Evolutionary conservation across 92 coral and sea anemone species (phyloP).

Genomic region (Epizoanthus ramosus): DNA sequence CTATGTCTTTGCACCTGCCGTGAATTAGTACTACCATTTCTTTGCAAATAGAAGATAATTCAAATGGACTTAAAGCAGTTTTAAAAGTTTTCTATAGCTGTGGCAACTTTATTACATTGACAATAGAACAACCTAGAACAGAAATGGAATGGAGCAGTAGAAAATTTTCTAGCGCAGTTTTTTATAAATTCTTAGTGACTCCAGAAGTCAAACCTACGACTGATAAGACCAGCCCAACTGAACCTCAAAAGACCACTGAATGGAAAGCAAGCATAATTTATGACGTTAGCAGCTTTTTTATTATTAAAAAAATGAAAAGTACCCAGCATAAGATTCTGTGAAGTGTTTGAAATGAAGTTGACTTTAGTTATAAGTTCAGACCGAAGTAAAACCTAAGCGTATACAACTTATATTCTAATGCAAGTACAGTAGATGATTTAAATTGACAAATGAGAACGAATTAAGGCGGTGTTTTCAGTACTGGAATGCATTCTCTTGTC

Average conservation of each 20-base stretch:
- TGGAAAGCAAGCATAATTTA: not conserved
- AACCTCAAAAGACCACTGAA: not conserved
- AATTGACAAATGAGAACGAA: too few species aligned
- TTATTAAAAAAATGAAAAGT: not conserved
- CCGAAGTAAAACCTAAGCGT: too few species aligned
- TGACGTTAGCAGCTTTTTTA: not conserved
- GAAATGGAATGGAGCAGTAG: not conserved
- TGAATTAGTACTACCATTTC: not conserved
- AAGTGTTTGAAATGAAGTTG: not conserved
- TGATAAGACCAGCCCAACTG: not conserved
- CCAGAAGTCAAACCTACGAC: not conserved
- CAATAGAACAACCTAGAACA: not conserved
- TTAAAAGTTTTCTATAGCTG: not conserved
- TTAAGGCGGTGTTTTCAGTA: too few species aligned
- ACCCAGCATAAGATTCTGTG: not conserved
- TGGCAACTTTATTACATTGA: conserved; percentile 29
- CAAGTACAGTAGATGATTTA: too few species aligned
- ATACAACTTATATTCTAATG: too few species aligned
- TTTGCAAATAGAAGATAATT: not conserved
- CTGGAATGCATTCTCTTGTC: conserved; percentile 2
- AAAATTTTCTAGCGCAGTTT: not conserved
- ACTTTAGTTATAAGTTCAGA: not conserved
- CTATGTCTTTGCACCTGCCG: conserved; percentile 12
- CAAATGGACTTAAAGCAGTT: not conserved
- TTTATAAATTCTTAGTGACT: not conserved